Evolutionary conservation across 1,140 invertebrate genomes (phyloP).

Genomic region (Cydia pomonella): DNA sequence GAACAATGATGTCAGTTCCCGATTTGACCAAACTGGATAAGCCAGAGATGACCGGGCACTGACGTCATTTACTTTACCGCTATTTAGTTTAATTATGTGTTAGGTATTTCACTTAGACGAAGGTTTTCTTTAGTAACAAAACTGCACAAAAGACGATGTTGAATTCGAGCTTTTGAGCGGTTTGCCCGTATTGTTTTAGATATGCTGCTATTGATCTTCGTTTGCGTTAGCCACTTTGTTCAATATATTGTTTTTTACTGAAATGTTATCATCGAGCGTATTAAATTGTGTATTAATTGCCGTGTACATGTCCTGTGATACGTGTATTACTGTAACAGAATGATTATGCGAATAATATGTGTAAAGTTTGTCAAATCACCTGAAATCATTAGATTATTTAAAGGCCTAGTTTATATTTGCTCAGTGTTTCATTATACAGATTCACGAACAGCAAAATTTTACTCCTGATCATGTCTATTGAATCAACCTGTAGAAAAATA

Average conservation of each 20-base stretch:
- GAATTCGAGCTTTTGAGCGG: slow-evolving; percentile 12
- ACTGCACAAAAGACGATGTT: slow-evolving; percentile 23
- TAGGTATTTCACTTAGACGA: background rate
- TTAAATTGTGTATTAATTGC: background rate
- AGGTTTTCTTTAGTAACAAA: slow-evolving; percentile 5
- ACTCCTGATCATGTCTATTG: too few species aligned
- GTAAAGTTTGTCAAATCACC: background rate
- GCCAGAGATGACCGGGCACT: background rate
- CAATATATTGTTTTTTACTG: background rate
- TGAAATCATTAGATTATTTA: background rate
- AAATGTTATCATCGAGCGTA: background rate
- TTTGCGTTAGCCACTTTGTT: background rate
- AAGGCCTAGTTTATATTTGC: too few species aligned
- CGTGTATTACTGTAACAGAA: background rate
- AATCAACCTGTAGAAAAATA: too few species aligned
- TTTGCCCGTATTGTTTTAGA: slow-evolving; percentile 5
- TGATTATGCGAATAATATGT: background rate
- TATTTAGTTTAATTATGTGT: slow-evolving; percentile 1
- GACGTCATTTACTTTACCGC: background rate
- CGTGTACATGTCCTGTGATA: background rate
- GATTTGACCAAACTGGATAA: background rate
- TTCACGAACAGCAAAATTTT: too few species aligned
- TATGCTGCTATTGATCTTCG: background rate
- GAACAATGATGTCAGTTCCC: background rate
- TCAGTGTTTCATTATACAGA: too few species aligned